These are phyloP conservation scores for Aythya baeri DNA, from an alignment of 2,113 vertebrate genomes.

Conservation along the genomic window DNA sequence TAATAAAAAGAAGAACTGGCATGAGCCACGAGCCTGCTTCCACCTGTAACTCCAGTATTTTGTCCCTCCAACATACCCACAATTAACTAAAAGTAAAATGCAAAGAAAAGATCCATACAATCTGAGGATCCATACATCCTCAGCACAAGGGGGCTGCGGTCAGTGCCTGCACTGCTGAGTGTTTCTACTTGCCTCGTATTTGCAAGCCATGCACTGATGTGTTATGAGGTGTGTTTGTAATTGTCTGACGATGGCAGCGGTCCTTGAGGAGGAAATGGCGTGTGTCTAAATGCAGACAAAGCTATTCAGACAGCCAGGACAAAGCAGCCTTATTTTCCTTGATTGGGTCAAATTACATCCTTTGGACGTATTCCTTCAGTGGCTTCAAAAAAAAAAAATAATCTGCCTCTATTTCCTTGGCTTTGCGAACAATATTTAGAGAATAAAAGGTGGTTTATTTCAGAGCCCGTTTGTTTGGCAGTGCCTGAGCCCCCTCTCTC, in stretches of 20 bases:
- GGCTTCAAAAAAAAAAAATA: constrained; percentile 65
- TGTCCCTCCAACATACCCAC: neutral
- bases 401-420: constrained; percentile 77
- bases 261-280: constrained; percentile 81
- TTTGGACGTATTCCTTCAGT: constrained; percentile 66
- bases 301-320: constrained; percentile 73
- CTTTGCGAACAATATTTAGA: constrained; percentile 76
- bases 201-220: constrained; percentile 64
- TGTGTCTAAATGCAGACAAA: constrained; percentile 82
- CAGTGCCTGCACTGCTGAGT: constrained; percentile 2
- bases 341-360: constrained; percentile 75
- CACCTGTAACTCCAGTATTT: neutral
- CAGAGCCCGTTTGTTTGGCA: constrained; percentile 75
- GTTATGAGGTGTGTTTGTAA: constrained; percentile 82
- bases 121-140: neutral
- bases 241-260: constrained; percentile 65
- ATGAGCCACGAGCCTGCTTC: neutral
- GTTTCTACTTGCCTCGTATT: constrained; percentile 57
- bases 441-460: constrained; percentile 81
- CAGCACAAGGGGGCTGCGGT: neutral
- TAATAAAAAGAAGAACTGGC: neutral
- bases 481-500: constrained; percentile 48
- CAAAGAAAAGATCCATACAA: neutral
- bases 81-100: constrained; percentile 15
- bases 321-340: constrained; percentile 61